These are phyloP conservation scores for Heliconius congener DNA, from an alignment of 1,140 invertebrate species.

Conservation along the genomic window DNA sequence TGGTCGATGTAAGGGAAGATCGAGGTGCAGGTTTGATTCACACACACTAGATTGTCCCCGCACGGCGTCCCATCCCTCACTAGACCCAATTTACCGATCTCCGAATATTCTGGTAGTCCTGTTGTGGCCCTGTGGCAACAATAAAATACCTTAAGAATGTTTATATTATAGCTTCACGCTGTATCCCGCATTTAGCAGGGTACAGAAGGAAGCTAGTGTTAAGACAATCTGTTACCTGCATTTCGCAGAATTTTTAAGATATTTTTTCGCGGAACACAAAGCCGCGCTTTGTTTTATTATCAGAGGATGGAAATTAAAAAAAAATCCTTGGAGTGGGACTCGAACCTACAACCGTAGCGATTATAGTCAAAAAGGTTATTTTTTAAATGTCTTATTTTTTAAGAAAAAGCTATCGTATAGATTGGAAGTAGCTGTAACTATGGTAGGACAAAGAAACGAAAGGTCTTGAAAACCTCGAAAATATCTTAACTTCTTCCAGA, in stretches of 20 bases:
- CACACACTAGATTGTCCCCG: slow-evolving; percentile 93
- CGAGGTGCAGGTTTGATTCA: slow-evolving; percentile 95
- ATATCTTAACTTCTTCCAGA: too few species aligned
- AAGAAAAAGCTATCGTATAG: background rate
- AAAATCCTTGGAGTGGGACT: too few species aligned
- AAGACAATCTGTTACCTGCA: too few species aligned
- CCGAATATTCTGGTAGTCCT: slow-evolving; percentile 84
- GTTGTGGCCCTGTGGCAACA: slow-evolving; percentile 84
- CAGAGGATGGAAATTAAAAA: too few species aligned
- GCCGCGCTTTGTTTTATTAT: too few species aligned
- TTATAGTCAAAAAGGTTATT: too few species aligned
- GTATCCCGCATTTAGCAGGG: background rate
- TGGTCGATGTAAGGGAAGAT: slow-evolving; percentile 91
- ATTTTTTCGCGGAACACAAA: too few species aligned
- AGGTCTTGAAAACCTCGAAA: too few species aligned
- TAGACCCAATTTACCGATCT: slow-evolving; percentile 87
- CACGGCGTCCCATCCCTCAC: slow-evolving; percentile 95
- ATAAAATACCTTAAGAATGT: background rate
- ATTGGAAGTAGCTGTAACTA: background rate
- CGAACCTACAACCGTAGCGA: background rate
- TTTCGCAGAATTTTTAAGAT: too few species aligned
- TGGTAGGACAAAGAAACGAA: too few species aligned
- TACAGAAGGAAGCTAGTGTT: background rate
- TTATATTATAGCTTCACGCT: too few species aligned
- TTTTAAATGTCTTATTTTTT: background rate